phyloP scores from a whole-genome alignment of 2,113 vertebrate genomes.

The Ahaetulla prasina region DNA sequence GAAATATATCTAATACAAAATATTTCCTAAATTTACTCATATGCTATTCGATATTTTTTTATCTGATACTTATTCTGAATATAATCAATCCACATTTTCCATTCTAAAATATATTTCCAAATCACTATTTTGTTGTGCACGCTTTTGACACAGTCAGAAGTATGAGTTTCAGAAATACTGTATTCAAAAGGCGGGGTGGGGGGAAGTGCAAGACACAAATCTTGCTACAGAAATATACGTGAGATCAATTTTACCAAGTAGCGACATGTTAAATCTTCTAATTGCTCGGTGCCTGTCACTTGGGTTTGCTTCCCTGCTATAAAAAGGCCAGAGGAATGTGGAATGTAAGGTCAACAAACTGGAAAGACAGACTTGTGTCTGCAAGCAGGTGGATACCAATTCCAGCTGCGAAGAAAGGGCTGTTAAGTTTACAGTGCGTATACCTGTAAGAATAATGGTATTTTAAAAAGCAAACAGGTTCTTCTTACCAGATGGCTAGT shows the following conservation, averaged over 20 bases:
- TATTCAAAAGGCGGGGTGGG: background rate
- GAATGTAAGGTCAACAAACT: conserved; percentile 14
- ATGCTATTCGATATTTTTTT: too few species aligned
- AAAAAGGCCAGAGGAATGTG: conserved; percentile 46
- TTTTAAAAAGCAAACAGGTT: background rate
- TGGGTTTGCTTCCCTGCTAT: conserved; percentile 30
- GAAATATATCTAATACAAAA: too few species aligned
- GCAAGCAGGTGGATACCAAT: background rate
- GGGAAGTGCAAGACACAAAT: background rate
- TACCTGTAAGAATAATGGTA: background rate
- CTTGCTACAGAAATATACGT: background rate
- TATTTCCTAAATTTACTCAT: too few species aligned
- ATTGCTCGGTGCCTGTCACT: background rate
- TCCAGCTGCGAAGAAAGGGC: background rate
- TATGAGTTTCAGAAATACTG: background rate
- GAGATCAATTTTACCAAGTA: conserved; percentile 40
- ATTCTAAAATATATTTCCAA: too few species aligned
- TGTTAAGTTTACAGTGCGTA: background rate
- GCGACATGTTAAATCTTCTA: conserved; percentile 35
- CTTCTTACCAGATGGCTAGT: background rate
- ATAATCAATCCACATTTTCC: too few species aligned
- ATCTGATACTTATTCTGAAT: too few species aligned
- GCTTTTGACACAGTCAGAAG: rapidly evolving
- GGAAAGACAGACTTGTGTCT: conserved; percentile 21
- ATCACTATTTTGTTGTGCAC: too few species aligned